Conservation (phyloP, 2,113 vertebrate species). For the Eubucco bourcierii region DNA sequence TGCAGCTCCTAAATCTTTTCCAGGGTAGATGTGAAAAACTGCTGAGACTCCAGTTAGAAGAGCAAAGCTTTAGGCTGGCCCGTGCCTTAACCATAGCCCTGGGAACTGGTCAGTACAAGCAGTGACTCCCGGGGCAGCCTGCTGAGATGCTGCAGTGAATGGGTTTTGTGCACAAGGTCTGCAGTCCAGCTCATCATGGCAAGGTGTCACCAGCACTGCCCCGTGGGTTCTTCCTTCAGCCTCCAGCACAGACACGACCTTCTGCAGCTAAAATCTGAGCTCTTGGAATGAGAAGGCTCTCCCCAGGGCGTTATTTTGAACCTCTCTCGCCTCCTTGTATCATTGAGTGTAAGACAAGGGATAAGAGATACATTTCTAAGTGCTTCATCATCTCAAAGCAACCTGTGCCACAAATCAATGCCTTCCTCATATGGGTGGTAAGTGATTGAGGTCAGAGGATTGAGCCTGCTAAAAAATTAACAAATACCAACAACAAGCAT, state of each 20-base stretch:
- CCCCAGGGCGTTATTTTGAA: background rate
- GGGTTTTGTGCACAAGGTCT: background rate
- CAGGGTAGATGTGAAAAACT: background rate
- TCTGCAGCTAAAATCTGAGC: background rate
- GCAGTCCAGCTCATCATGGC: background rate
- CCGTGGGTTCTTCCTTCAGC: background rate
- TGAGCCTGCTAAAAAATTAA: background rate
- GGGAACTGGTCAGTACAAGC: background rate
- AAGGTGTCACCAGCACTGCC: background rate
- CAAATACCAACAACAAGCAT: background rate
- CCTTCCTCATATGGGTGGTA: background rate
- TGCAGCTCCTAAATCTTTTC: background rate
- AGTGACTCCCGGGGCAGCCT: background rate
- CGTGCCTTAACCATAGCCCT: accelerated
- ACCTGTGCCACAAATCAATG: background rate
- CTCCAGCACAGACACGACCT: background rate
- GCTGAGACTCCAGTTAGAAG: background rate
- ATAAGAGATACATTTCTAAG: background rate
- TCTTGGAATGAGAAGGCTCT: background rate
- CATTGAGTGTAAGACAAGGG: background rate
- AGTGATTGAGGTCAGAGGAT: background rate
- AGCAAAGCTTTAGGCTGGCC: background rate
- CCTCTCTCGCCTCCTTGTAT: accelerated
- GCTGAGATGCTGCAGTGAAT: background rate
- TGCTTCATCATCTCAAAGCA: background rate